phyloP scores from a whole-genome alignment of 2,797 vertebrate genomes.

The Bovichtus variegatus region DNA sequence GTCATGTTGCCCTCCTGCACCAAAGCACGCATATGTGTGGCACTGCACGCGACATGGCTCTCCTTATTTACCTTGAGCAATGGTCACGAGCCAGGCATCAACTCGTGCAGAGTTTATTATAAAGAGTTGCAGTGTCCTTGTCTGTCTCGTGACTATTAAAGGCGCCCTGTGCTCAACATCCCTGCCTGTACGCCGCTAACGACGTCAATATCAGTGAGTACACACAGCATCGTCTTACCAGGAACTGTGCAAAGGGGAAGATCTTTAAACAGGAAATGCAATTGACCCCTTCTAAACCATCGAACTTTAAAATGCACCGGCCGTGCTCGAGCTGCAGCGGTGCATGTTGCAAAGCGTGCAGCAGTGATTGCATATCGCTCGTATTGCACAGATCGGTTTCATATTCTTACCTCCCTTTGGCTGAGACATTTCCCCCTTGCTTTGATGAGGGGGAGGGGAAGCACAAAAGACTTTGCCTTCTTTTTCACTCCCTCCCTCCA shows the following conservation, averaged over 20 bases:
- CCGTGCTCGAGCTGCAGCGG: constrained; percentile 83
- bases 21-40: constrained; percentile 30
- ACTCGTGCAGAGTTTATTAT: constrained; percentile 57
- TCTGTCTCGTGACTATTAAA: constrained; percentile 80
- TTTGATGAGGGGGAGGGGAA: constrained; percentile 93
- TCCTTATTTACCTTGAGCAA: constrained; percentile 37
- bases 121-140: constrained; percentile 66
- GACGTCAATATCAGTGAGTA: constrained; percentile 82
- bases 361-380: constrained; percentile 85
- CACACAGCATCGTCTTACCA: constrained; percentile 90
- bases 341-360: constrained; percentile 87
- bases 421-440: constrained; percentile 95
- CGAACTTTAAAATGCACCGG: constrained; percentile 91
- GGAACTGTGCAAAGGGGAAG: constrained; percentile 90
- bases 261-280: constrained; percentile 94
- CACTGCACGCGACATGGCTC: constrained; percentile 29
- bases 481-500: constrained; percentile 90
- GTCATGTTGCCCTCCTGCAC: constrained; percentile 47
- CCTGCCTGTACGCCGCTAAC: constrained; percentile 80
- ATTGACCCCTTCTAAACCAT: constrained; percentile 88
- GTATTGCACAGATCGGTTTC: constrained; percentile 85
- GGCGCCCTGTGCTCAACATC: constrained; percentile 77
- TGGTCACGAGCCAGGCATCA: constrained; percentile 44
- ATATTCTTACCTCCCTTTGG: constrained; percentile 92
- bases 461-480: constrained; percentile 97